Evolutionary conservation across 2,113 vertebrate genomes (phyloP).

Genomic region (Chloebia gouldiae): DNA sequence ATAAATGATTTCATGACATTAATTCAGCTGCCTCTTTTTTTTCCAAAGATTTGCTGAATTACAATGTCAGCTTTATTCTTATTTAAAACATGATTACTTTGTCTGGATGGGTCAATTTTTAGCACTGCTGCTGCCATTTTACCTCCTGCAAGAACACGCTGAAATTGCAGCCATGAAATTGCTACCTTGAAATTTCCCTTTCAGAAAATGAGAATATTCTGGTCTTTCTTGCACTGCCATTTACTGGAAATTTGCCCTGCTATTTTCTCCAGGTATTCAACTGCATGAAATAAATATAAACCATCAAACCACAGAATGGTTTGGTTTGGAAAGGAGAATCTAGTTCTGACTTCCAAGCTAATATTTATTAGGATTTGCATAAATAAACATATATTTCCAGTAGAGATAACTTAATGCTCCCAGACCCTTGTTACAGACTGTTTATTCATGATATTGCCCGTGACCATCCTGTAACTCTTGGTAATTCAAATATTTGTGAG

Average conservation of each 20-base stretch:
- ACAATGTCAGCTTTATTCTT: background rate
- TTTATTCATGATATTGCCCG: background rate
- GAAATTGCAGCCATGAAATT: background rate
- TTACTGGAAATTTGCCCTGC: background rate
- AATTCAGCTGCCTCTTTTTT: background rate
- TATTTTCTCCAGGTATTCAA: background rate
- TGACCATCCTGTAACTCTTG: background rate
- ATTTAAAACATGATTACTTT: background rate
- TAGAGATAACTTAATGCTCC: background rate
- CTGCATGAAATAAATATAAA: background rate
- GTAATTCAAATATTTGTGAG: background rate
- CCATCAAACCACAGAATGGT: background rate
- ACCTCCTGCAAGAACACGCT: background rate
- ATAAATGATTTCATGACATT: background rate
- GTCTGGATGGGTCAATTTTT: background rate
- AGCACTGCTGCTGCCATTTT: background rate
- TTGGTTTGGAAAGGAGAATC: background rate
- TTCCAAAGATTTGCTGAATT: background rate
- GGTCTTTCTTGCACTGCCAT: background rate
- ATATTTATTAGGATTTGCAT: background rate
- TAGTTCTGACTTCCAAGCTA: background rate
- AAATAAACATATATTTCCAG: background rate
- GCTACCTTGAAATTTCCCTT: background rate
- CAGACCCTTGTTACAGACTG: background rate
- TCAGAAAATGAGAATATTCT: background rate